Percentiles rank a stretch among this genome's conserved stretches.
Conservation (phyloP, 2,113 vertebrate species). For the Eupsittula cactorum region DNA sequence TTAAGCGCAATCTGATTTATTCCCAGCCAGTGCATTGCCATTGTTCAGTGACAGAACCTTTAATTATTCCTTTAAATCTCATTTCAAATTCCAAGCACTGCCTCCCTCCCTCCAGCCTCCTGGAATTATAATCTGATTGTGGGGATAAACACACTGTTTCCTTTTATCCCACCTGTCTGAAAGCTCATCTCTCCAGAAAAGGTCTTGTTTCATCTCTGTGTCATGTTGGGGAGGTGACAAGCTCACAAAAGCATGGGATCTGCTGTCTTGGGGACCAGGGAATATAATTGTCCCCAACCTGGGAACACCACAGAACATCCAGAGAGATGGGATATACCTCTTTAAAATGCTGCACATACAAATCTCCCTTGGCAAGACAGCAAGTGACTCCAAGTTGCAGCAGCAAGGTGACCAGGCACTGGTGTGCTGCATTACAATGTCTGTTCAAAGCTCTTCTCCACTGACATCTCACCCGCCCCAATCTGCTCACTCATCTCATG, state of each 20-base stretch:
- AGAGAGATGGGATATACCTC: not conserved
- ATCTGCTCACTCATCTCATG: not conserved
- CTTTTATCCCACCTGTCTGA: not conserved
- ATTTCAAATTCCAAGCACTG: not conserved
- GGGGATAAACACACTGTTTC: not conserved
- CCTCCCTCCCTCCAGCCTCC: not conserved
- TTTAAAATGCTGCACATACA: not conserved
- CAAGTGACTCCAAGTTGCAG: not conserved
- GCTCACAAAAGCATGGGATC: not conserved
- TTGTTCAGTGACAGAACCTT: not conserved
- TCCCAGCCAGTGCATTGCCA: not conserved
- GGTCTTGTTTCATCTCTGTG: accelerated
- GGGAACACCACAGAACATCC: not conserved
- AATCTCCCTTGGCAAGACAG: not conserved
- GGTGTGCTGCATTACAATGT: not conserved
- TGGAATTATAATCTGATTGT: not conserved
- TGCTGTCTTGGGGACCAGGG: not conserved
- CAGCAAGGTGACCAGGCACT: not conserved
- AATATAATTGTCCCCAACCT: accelerated
- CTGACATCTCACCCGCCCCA: not conserved
- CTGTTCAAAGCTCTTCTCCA: not conserved
- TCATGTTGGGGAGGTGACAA: not conserved
- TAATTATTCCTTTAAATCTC: slow-evolving; percentile 37
- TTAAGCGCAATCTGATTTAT: slow-evolving; percentile 36
- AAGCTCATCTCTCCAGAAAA: not conserved